Evolutionary conservation across 2,888 invertebrate species (phyloP).

Genomic region (Monochamus alternatus): DNA sequence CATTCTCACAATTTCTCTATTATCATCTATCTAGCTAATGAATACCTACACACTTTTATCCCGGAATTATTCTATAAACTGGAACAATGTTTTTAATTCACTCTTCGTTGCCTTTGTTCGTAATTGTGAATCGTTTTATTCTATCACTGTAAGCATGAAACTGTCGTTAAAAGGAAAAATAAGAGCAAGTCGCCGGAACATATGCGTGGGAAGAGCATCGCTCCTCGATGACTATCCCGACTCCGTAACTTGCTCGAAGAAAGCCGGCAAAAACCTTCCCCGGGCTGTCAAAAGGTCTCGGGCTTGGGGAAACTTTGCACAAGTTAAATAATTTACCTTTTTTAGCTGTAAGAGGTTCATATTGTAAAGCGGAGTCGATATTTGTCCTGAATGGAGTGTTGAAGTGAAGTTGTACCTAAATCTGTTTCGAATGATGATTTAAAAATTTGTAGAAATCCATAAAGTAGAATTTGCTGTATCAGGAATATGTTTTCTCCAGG

Average conservation of each 20-base stretch:
- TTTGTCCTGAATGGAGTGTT: no score
- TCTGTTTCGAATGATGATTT: no score
- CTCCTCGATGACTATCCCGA: constrained; percentile 1
- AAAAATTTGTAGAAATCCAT: no score
- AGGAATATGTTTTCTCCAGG: no score
- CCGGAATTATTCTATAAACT: no score
- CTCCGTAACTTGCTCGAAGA: background rate
- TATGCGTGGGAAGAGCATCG: constrained; percentile 22
- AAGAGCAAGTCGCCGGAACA: constrained; percentile 29
- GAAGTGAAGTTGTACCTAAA: no score
- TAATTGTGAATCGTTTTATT: background rate
- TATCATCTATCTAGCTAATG: no score
- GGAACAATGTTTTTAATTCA: background rate
- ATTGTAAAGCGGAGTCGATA: background rate
- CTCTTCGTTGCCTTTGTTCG: background rate
- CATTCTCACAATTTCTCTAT: no score
- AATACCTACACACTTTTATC: no score
- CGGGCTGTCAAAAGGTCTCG: constrained; percentile 12
- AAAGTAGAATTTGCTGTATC: no score
- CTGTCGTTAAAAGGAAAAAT: constrained; percentile 16
- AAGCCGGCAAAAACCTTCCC: constrained; percentile 26
- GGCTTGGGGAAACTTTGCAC: constrained; percentile 12
- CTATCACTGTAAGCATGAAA: background rate
- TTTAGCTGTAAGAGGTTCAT: constrained; percentile 9
- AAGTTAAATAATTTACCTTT: constrained; percentile 31